These are phyloP conservation scores for Noctua pronuba DNA, from an alignment of 2,888 invertebrate genomes.

Conservation along the genomic window DNA sequence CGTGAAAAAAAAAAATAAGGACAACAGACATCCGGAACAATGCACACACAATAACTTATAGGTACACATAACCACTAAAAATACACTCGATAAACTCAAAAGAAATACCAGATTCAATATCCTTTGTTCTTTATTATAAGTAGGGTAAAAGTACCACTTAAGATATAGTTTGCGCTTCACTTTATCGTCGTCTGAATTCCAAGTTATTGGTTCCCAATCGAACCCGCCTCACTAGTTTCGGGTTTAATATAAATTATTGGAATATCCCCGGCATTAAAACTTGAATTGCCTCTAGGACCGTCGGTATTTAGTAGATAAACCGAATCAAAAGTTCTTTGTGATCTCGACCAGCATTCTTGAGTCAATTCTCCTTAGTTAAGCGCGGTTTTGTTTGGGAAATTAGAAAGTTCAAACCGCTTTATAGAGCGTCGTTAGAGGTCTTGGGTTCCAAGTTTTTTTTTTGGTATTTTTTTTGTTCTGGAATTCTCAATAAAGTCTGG, in stretches of 20 bases:
- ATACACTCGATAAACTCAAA: not conserved
- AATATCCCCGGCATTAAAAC: slow-evolving; percentile 53
- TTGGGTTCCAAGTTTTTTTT: slow-evolving; percentile 15
- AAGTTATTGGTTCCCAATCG: slow-evolving; percentile 55
- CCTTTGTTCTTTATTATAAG: slow-evolving; percentile 34
- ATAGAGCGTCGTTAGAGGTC: slow-evolving; percentile 10
- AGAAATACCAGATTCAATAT: slow-evolving; percentile 21
- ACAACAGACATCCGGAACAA: not conserved
- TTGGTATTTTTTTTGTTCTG: slow-evolving; percentile 13
- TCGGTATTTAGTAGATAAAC: slow-evolving; percentile 41
- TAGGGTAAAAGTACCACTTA: slow-evolving; percentile 40
- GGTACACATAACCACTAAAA: slow-evolving; percentile 5
- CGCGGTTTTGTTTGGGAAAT: slow-evolving; percentile 22
- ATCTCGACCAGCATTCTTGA: slow-evolving; percentile 16
- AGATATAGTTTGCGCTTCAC: slow-evolving; percentile 46
- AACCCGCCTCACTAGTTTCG: slow-evolving; percentile 46
- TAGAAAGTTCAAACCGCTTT: slow-evolving; percentile 20
- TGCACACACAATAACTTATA: not conserved
- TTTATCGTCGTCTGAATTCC: slow-evolving; percentile 49
- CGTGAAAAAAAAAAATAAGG: not conserved
- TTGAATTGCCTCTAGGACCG: slow-evolving; percentile 33
- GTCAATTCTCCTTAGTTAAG: slow-evolving; percentile 3
- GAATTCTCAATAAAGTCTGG: not conserved
- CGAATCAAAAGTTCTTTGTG: slow-evolving; percentile 50
- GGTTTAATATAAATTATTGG: slow-evolving; percentile 60